phyloP scores from a whole-genome alignment of 1,140 invertebrate species.

The Physella acuta region DNA sequence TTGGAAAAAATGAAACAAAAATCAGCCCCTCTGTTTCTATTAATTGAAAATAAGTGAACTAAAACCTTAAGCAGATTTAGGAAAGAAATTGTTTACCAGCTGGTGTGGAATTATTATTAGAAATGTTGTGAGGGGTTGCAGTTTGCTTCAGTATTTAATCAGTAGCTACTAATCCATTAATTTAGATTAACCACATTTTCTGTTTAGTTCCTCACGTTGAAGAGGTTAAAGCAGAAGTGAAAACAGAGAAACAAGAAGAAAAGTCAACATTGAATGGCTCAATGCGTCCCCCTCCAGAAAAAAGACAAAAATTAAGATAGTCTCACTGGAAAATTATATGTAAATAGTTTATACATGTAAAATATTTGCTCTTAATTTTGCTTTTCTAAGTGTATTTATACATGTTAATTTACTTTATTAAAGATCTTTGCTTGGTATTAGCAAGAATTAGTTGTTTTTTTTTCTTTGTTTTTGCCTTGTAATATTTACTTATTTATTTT shows the following conservation, averaged over 20 bases:
- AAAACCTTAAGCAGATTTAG: neutral
- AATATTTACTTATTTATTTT: too few relatives aligned
- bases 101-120: neutral
- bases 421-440: neutral
- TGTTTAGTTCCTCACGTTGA: constrained; percentile 33
- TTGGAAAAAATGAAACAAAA: too few relatives aligned
- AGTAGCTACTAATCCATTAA: too few relatives aligned
- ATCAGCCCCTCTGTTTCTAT: neutral
- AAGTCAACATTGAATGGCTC: constrained; percentile 37
- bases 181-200: too few relatives aligned
- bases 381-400: too few relatives aligned
- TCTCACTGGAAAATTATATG: too few relatives aligned
- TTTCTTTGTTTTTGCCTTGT: neutral
- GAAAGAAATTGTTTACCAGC: neutral
- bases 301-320: constrained; percentile 72
- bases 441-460: neutral
- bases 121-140: neutral
- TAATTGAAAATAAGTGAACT: neutral
- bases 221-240: constrained; percentile 63
- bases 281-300: constrained; percentile 84
- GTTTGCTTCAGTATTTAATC: constrained; percentile 17
- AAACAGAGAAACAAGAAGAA: constrained; percentile 46
- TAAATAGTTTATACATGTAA: too few relatives aligned
- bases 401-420: too few relatives aligned
- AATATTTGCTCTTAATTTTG: too few relatives aligned